These are phyloP conservation scores for Syritta pipiens DNA, from an alignment of 2,888 invertebrate genomes.

Conservation along the genomic window DNA sequence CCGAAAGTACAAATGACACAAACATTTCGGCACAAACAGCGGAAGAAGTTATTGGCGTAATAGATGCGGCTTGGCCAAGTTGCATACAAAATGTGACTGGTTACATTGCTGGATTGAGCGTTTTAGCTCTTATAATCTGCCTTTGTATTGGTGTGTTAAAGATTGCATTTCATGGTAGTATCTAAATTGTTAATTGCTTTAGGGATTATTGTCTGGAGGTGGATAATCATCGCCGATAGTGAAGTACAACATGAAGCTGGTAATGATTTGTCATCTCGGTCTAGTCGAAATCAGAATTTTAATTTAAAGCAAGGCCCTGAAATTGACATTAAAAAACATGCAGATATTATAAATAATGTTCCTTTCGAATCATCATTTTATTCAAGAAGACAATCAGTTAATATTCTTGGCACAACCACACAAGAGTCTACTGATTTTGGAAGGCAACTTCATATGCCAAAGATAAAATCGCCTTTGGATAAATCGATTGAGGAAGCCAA, in stretches of 20 bases:
- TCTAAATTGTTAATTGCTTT: neutral
- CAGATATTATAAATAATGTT: neutral
- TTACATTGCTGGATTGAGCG: conserved; percentile 57
- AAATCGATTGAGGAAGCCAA: conserved; percentile 13
- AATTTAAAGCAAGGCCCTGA: conserved; percentile 33
- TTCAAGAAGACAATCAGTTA: conserved; percentile 35
- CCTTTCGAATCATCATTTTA: conserved; percentile 16
- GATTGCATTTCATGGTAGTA: no score
- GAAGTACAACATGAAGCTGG: neutral
- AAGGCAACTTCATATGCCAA: conserved; percentile 5
- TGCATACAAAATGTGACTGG: conserved; percentile 11
- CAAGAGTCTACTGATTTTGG: conserved; percentile 55
- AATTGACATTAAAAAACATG: neutral
- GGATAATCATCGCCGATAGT: neutral
- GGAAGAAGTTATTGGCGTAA: neutral
- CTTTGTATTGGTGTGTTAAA: conserved; percentile 61
- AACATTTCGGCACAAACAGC: conserved; percentile 12
- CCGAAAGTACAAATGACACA: neutral
- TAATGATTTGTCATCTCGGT: neutral
- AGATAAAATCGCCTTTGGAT: no score
- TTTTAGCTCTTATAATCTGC: conserved; percentile 54
- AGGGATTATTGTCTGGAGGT: conserved; percentile 28
- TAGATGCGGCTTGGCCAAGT: neutral
- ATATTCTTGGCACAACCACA: conserved; percentile 37
- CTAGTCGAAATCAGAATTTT: conserved; percentile 12